A percentile compares a stretch with the other conserved stretches of the same genome.
phyloP scores from a whole-genome alignment of 2,113 vertebrate species.

The Ranitomeya variabilis region DNA sequence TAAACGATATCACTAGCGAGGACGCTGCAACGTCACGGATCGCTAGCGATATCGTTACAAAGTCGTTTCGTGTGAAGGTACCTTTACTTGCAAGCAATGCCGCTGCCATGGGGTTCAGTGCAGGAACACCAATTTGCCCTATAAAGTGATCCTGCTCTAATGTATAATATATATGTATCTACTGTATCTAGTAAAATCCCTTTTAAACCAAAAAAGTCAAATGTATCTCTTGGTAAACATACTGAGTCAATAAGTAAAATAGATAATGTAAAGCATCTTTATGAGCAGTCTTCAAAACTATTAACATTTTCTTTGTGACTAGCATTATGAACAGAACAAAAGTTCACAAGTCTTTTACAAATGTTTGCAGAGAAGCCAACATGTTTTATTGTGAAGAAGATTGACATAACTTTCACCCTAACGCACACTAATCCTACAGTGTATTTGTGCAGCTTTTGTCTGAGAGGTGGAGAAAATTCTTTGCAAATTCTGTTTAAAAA shows the following conservation, averaged over 20 bases:
- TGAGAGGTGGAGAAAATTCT: slow-evolving; percentile 47
- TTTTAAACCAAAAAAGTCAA: slow-evolving; percentile 35
- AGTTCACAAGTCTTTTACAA: slow-evolving; percentile 51
- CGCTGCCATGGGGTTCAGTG: no score
- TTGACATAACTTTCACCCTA: slow-evolving; percentile 55
- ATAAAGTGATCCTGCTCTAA: not conserved
- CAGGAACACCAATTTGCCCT: not conserved
- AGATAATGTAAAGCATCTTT: slow-evolving; percentile 41
- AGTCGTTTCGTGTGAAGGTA: no score
- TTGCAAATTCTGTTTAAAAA: slow-evolving; percentile 46
- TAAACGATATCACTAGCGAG: no score
- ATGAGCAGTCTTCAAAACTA: slow-evolving; percentile 37
- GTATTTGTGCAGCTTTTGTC: slow-evolving; percentile 55
- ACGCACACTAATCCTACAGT: slow-evolving; percentile 44
- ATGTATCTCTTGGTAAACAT: slow-evolving; percentile 46
- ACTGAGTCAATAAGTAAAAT: slow-evolving; percentile 31
- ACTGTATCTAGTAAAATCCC: not conserved
- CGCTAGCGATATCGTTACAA: no score
- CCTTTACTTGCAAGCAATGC: no score
- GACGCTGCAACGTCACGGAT: no score
- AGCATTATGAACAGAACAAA: slow-evolving; percentile 47
- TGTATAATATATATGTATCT: not conserved
- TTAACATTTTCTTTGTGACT: slow-evolving; percentile 46
- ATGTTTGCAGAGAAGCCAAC: slow-evolving; percentile 38
- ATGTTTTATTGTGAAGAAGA: slow-evolving; percentile 49